Evolutionary conservation across 2,113 vertebrate genomes (phyloP).

Genomic region (Haplotaxodon microlepis): DNA sequence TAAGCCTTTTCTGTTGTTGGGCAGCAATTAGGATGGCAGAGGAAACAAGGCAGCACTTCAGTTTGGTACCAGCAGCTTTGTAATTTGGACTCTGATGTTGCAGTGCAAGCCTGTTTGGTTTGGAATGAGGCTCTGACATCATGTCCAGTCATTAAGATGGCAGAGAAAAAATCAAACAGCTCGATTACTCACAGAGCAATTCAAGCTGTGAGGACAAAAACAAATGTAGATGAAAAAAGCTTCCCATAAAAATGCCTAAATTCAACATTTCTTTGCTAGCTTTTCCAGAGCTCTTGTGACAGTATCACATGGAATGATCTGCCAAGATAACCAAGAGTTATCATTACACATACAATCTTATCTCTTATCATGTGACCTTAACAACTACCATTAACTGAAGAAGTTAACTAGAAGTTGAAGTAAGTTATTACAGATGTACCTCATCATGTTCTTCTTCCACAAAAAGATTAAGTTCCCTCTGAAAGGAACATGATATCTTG

Average conservation of each 20-base stretch:
- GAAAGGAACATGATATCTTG: background rate
- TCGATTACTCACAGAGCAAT: background rate
- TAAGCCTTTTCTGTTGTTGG: background rate
- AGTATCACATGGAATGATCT: background rate
- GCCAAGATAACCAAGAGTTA: background rate
- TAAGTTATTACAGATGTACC: background rate
- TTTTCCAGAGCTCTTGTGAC: background rate
- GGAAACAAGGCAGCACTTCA: background rate
- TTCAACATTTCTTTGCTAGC: background rate
- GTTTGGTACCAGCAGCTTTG: conserved; percentile 7
- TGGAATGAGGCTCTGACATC: background rate
- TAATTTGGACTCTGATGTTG: conserved; percentile 3
- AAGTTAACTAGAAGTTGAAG: background rate
- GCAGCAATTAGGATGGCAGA: background rate
- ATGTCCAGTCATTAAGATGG: background rate
- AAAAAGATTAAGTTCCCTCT: background rate
- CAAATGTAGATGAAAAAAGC: background rate
- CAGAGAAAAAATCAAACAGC: background rate
- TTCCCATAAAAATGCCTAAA: background rate
- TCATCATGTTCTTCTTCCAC: background rate
- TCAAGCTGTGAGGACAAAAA: background rate
- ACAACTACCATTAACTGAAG: background rate
- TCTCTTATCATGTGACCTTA: background rate
- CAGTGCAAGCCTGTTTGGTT: background rate
- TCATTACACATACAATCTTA: background rate